Percentiles rank a stretch among this genome's conserved stretches.
phyloP scores from a whole-genome alignment of 2,797 vertebrate species.

The Anabas testudineus region DNA sequence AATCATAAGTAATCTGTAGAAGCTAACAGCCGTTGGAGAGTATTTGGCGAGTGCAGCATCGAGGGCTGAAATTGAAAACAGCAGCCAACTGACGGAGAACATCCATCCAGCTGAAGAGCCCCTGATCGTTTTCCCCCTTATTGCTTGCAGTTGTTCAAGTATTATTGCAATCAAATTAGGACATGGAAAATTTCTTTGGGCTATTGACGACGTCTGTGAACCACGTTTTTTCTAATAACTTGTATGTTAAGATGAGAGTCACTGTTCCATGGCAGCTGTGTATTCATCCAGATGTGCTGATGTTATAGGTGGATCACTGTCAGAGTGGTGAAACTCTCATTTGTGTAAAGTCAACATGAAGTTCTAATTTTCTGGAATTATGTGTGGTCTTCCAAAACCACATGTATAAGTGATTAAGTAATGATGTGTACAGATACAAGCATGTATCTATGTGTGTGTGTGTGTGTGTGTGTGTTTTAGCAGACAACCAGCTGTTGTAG shows the following conservation, averaged over 20 bases:
- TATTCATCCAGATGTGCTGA: slow-evolving; percentile 49
- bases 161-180: slow-evolving; percentile 28
- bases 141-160: slow-evolving; percentile 21
- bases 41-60: background rate
- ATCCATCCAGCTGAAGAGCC: background rate
- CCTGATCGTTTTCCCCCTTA: slow-evolving; percentile 3
- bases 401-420: slow-evolving; percentile 20
- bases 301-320: slow-evolving; percentile 23
- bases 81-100: slow-evolving; percentile 22
- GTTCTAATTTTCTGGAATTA: background rate
- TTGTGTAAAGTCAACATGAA: slow-evolving; percentile 1
- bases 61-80: background rate
- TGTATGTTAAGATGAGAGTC: slow-evolving; percentile 15
- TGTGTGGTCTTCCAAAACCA: background rate
- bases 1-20: background rate
- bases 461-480: slow-evolving; percentile 19
- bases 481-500: slow-evolving; percentile 68
- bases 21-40: background rate
- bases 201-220: slow-evolving; percentile 25
- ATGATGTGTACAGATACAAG: slow-evolving; percentile 13
- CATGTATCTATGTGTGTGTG: slow-evolving; percentile 14
- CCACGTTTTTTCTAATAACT: slow-evolving; percentile 16
- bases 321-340: background rate
- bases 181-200: slow-evolving; percentile 40
- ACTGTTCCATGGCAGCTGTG: slow-evolving; percentile 33